Evolutionary conservation across 92 coral and sea anemone species (phyloP).

Genomic region (Umimayanthus kanabou): DNA sequence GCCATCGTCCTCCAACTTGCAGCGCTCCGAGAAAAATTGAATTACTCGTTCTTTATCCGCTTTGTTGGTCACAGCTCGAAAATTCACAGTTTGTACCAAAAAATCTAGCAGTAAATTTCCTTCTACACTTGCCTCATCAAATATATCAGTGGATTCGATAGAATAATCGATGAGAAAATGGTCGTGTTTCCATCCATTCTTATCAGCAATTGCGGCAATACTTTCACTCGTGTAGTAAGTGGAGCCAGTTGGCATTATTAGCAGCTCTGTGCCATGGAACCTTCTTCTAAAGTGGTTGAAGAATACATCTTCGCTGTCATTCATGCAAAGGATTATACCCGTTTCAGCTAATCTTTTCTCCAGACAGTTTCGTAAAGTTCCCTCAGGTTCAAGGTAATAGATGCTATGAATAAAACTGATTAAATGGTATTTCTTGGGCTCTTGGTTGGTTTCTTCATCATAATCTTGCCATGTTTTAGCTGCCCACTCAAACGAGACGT

Average conservation of each 20-base stretch:
- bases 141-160: slow-evolving; percentile 30
- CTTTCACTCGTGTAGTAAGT: slow-evolving; percentile 17
- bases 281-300: slow-evolving; percentile 10
- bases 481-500: too few species aligned
- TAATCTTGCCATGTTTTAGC: slow-evolving; percentile 40
- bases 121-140: slow-evolving; percentile 30
- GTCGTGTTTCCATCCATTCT: slow-evolving; percentile 34
- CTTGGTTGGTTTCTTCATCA: slow-evolving; percentile 16
- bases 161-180: slow-evolving; percentile 14
- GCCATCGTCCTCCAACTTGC: not conserved
- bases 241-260: slow-evolving; percentile 15
- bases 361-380: slow-evolving; percentile 27
- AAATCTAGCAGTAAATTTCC: slow-evolving; percentile 48
- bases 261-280: slow-evolving; percentile 20
- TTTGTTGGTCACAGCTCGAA: slow-evolving; percentile 33
- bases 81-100: slow-evolving; percentile 37
- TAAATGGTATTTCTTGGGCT: slow-evolving; percentile 32
- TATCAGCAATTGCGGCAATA: slow-evolving; percentile 41
- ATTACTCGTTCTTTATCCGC: slow-evolving; percentile 18
- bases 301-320: slow-evolving; percentile 17
- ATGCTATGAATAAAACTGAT: slow-evolving; percentile 47
- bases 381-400: slow-evolving; percentile 43
- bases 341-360: slow-evolving; percentile 37
- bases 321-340: slow-evolving; percentile 40
- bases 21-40: slow-evolving; percentile 11